A percentile compares a stretch with the other conserved stretches of the same genome.
These are phyloP conservation scores for Nematolebias whitei DNA, from an alignment of 2,113 vertebrate genomes.

Conservation along the genomic window DNA sequence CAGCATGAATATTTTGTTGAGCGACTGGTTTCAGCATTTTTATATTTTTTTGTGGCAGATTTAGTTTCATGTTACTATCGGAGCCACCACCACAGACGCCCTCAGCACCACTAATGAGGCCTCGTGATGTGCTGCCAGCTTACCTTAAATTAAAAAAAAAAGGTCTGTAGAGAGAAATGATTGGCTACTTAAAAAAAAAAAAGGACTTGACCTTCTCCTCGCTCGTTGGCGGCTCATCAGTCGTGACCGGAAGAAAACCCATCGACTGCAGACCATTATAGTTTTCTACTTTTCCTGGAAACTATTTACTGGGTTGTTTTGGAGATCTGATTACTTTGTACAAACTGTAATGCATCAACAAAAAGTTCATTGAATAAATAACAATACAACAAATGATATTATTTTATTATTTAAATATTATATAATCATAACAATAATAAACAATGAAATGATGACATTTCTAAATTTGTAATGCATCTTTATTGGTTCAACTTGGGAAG, in stretches of 20 bases:
- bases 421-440: too few species aligned
- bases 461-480: too few species aligned
- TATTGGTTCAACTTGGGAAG: too few species aligned
- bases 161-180: constrained; percentile 18
- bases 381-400: too few species aligned
- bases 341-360: too few species aligned
- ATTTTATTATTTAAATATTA: too few species aligned
- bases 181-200: constrained; percentile 27
- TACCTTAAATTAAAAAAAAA: not conserved
- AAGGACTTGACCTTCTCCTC: constrained; percentile 18
- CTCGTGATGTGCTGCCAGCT: constrained; percentile 34
- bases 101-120: constrained; percentile 47
- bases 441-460: too few species aligned
- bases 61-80: not conserved
- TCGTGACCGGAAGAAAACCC: not conserved
- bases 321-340: too few species aligned
- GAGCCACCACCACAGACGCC: not conserved
- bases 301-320: not conserved
- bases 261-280: constrained; percentile 11
- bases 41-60: not conserved
- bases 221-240: constrained; percentile 10
- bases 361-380: too few species aligned
- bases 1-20: not conserved
- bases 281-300: not conserved
- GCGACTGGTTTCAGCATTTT: constrained; percentile 1